Conservation (phyloP, 2,113 vertebrate genomes). For the Callorhinus ursinus region DNA sequence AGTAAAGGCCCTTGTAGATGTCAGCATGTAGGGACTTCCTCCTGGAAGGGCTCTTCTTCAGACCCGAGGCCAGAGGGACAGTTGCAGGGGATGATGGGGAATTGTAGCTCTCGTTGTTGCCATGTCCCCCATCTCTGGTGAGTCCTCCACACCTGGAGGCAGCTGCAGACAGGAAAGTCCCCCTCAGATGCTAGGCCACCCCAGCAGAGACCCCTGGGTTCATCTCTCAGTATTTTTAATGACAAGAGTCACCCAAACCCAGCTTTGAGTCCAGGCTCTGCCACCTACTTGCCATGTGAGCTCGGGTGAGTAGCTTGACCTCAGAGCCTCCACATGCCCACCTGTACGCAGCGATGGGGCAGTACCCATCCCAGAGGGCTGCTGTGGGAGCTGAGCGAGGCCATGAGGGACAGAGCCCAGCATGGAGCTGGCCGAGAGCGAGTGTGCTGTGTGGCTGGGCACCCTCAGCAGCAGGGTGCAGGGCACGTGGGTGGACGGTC, state of each 20-base stretch:
- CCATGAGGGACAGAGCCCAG: accelerated
- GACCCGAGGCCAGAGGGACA: not conserved
- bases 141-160: not conserved
- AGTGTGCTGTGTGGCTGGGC: accelerated
- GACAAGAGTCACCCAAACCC: not conserved
- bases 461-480: not conserved
- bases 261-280: not conserved
- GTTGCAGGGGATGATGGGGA: not conserved
- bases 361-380: not conserved
- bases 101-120: not conserved
- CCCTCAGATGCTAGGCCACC: not conserved
- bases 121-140: not conserved
- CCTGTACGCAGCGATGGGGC: not conserved
- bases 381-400: not conserved
- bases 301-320: not conserved
- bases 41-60: not conserved
- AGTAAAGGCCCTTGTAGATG: not conserved
- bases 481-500: not conserved
- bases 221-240: not conserved
- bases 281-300: not conserved
- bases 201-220: not conserved
- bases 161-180: not conserved
- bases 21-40: not conserved
- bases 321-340: not conserved
- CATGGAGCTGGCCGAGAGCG: accelerated